phyloP scores from a whole-genome alignment of 2,797 vertebrate genomes.

The Pipistrellus nathusii region DNA sequence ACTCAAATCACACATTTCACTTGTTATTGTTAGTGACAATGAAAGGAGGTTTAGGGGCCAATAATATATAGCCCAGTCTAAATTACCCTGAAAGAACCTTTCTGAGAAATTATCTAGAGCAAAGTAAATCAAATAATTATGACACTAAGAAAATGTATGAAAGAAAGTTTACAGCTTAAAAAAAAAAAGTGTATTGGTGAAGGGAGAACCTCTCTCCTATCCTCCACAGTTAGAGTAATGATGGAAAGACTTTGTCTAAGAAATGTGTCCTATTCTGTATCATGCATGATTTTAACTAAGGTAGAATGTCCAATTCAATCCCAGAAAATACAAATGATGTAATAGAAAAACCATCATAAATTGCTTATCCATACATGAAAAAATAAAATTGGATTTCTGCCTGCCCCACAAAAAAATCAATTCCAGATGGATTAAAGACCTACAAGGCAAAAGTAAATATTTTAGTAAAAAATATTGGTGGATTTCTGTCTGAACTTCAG shows the following conservation, averaged over 20 bases:
- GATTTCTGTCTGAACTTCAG: constrained; percentile 1
- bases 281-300: neutral
- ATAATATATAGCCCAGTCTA: neutral
- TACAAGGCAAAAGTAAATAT: constrained; percentile 31
- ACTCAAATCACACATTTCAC: neutral
- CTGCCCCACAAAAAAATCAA: constrained; percentile 8
- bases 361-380: neutral
- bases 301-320: neutral
- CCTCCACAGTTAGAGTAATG: neutral
- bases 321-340: neutral
- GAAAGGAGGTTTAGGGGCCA: neutral
- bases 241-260: neutral
- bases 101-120: neutral
- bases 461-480: neutral
- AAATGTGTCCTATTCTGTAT: neutral
- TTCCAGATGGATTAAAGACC: constrained; percentile 15
- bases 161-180: neutral
- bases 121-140: constrained; percentile 17
- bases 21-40: neutral
- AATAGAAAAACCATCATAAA: neutral
- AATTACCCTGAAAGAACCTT: neutral
- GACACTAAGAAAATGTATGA: neutral
- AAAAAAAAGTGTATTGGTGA: neutral
- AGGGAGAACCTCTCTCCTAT: neutral
- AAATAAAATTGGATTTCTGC: constrained; percentile 7